phyloP scores from a whole-genome alignment of 1,140 invertebrate species.

The Batillaria attramentaria region DNA sequence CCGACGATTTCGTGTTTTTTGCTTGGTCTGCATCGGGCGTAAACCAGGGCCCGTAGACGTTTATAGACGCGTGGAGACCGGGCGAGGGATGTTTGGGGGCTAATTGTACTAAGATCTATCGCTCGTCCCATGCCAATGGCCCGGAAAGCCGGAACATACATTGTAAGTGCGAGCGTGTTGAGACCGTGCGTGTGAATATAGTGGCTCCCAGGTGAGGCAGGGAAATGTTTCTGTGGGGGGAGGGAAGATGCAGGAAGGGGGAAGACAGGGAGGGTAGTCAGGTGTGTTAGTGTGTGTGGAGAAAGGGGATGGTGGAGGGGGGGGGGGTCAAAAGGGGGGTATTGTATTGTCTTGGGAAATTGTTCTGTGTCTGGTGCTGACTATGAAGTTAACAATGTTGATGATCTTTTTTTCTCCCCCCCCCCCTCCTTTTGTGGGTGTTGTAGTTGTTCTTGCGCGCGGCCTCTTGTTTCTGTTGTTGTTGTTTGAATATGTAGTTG shows the following conservation, averaged over 20 bases:
- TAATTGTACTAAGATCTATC: constrained; percentile 16
- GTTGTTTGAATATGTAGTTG: no score
- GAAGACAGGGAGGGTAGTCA: background rate
- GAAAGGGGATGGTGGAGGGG: background rate
- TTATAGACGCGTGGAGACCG: background rate
- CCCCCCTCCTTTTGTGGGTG: no score
- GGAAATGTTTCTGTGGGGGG: background rate
- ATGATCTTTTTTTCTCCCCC: no score
- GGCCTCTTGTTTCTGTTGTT: no score
- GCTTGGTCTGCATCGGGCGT: background rate
- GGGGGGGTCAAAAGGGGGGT: no score
- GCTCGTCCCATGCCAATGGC: background rate
- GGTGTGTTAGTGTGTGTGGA: background rate
- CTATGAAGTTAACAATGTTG: no score
- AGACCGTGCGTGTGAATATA: no score
- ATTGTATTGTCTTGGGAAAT: no score
- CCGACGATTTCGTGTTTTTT: background rate
- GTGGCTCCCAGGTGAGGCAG: no score
- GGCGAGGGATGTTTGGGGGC: background rate
- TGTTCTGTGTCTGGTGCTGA: no score
- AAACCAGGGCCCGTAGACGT: background rate
- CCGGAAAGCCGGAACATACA: constrained; percentile 14
- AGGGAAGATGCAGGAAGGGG: background rate
- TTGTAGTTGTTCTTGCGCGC: no score
- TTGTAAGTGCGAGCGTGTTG: background rate